Conservation (phyloP, 2,797 vertebrate genomes). For the Crocodylus rhombifer region DNA sequence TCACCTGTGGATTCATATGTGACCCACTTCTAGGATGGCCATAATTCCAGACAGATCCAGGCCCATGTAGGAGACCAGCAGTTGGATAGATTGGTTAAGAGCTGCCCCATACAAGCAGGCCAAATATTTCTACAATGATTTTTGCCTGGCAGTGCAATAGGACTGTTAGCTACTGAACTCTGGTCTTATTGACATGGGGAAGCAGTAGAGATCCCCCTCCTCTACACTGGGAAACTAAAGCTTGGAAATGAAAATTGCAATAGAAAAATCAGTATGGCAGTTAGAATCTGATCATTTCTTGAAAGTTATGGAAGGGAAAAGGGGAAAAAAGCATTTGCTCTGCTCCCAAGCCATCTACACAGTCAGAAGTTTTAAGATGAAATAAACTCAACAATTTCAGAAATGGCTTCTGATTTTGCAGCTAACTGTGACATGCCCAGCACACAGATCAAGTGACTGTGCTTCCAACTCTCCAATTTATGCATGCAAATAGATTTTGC, state of each 20-base stretch:
- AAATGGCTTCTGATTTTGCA: not conserved
- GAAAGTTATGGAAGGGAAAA: not conserved
- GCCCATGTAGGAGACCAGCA: too few relatives aligned
- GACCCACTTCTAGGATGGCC: too few relatives aligned
- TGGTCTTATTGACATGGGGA: too few relatives aligned
- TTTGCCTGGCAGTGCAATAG: too few relatives aligned
- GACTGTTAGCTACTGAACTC: too few relatives aligned
- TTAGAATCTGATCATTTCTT: not conserved
- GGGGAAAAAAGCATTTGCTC: not conserved
- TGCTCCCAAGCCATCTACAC: not conserved
- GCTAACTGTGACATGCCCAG: not conserved
- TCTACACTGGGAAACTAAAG: constrained; percentile 7
- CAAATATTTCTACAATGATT: too few relatives aligned
- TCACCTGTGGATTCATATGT: not conserved
- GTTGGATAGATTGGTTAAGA: too few relatives aligned
- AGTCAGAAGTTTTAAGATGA: not conserved
- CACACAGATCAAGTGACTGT: not conserved
- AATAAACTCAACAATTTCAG: not conserved
- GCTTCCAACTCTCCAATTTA: not conserved
- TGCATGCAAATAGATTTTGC: not conserved
- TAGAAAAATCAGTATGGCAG: not conserved
- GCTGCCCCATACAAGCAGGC: too few relatives aligned
- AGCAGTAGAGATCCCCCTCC: too few relatives aligned
- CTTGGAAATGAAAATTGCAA: not conserved
- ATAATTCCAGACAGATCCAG: too few relatives aligned